Conservation (phyloP, 2,797 vertebrate genomes). For the Odontamblyopus rebecca region DNA sequence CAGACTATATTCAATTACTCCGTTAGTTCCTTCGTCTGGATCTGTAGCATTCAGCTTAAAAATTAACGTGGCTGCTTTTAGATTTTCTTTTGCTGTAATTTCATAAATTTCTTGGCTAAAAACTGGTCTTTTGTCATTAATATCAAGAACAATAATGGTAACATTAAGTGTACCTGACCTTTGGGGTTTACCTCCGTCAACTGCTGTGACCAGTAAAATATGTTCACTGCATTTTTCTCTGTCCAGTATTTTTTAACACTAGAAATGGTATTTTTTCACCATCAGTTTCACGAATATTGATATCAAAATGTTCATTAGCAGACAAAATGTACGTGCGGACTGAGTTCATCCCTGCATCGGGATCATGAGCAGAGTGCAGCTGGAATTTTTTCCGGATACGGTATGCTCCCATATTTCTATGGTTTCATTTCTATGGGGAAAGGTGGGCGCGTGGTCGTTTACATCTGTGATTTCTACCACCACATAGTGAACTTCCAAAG, state of each 20-base stretch:
- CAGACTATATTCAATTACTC: too few species aligned
- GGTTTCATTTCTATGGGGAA: too few species aligned
- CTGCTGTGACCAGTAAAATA: conserved; percentile 44
- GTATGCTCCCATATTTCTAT: conserved; percentile 59
- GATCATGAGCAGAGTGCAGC: conserved; percentile 76
- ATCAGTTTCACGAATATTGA: too few species aligned
- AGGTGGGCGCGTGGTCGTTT: too few species aligned
- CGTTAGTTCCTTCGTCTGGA: too few species aligned
- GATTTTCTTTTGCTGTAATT: conserved; percentile 43
- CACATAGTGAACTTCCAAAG: too few species aligned
- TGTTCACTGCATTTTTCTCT: conserved; percentile 48
- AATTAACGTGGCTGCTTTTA: too few species aligned
- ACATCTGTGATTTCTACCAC: too few species aligned
- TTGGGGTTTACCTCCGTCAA: conserved; percentile 66
- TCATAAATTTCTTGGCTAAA: conserved; percentile 58
- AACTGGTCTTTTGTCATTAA: conserved; percentile 55
- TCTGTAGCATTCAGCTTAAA: too few species aligned
- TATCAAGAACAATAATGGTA: conserved; percentile 58
- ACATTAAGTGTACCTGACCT: conserved; percentile 51
- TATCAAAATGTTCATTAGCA: conserved; percentile 34
- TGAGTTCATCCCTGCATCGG: conserved; percentile 75
- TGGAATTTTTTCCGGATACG: conserved; percentile 1
- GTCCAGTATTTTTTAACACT: conserved; percentile 61
- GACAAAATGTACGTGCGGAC: conserved; percentile 65
- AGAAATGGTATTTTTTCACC: conserved; percentile 64